Evolutionary conservation across 1,140 invertebrate genomes (phyloP), one percentile per base, ranked within the genome.

Genomic region (Diorhabda carinulata): DNA sequence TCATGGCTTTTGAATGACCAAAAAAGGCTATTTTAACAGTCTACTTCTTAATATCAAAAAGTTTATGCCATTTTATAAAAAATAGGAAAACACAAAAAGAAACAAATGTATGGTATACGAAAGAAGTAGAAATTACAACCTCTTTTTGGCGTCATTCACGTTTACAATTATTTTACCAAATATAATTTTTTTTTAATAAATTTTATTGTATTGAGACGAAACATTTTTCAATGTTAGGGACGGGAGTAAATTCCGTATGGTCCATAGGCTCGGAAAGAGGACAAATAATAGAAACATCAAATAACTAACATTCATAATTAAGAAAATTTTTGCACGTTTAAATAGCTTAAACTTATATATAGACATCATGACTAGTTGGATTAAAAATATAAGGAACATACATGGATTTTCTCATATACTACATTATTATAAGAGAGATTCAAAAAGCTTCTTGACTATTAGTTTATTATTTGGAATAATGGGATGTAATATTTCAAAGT

Each of bases 201-300:
- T n/a, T 52, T 52, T 52, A 52, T 52, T 52, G 47, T 52, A 52
- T 52, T 52, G 47, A 52, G 47, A 52, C 47, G 47, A 52, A 52
- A 52, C 47, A n/a, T 52, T 52, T 52, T 52, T n/a, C 6, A 52
- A 52, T n/a, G 6, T 52, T 52, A 76, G 73, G 77, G 77, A 77
- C 76, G 76, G 77, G 76, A 70, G 68, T 76, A 52, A 52, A 52
- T 77, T 77, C 76, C 77, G 77, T 52, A 4, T 76, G 74, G 76
- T 77, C 74, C 70, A 75, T 76, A 76, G 77, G 76, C 76, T 77
- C 76, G 76, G 77, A 78, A 73, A 74, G 62, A 74, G 72, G 72
- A 72, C 64, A 73, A 73, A 70, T 70, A 71, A 57, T 57, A 72
- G 59, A n/a, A n/a, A 8, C 47, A 52, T 61, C 42, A 41, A 61